Base-by-base conservation (phyloP, 2,113 vertebrate genomes). In the Anser brachyrhynchus region DNA sequence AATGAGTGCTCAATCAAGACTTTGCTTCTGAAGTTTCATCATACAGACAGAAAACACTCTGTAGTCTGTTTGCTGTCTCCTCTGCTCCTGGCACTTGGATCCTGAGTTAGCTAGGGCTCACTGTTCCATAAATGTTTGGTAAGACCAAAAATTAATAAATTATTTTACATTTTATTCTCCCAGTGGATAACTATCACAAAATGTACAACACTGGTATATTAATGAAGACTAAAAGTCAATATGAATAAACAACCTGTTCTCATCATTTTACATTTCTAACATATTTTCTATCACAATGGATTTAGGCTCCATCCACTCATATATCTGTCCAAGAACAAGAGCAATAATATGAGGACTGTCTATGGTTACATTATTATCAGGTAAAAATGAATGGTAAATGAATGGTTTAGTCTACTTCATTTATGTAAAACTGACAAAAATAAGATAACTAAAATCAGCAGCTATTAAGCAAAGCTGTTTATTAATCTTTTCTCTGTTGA, bases 1-100 rank as follows among this genome's bases (percentile, higher is more conserved):
- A 90, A 96, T 94, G 75, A 96, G 84, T 13, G 35, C 85, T 95
- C 94, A 95, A 80, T 97, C 94, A 95, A 97, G 97, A 96, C 94
- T 96, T 95, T 89, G 59, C 93, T 96, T 94, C 92, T 70, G 88
- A 90, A 90, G 91, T 80, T 92, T 93, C 90, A 79, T 93, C 96
- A 92, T 93, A 78, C 73, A 95, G 72, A 90, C 61, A 95, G 83
- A 96, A 96, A 22, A 0, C 43, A 76, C 61, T 92, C 81, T 61
- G 84, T 62, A 44, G n/a, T 73, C 87, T 92, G n/a, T 92, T 91
- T 83, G 67, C 22, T 0, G 3, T 70, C 66, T 74, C 65, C 39
- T 83, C 76, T 71, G 51, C 57, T 71, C 39, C 46, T 88, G 57
- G 73, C 29, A 41, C 29, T 84, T 49, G 51, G 33, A 25, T 64